phyloP scores from a whole-genome alignment of 2,113 vertebrate species.

The Addax nasomaculatus region DNA sequence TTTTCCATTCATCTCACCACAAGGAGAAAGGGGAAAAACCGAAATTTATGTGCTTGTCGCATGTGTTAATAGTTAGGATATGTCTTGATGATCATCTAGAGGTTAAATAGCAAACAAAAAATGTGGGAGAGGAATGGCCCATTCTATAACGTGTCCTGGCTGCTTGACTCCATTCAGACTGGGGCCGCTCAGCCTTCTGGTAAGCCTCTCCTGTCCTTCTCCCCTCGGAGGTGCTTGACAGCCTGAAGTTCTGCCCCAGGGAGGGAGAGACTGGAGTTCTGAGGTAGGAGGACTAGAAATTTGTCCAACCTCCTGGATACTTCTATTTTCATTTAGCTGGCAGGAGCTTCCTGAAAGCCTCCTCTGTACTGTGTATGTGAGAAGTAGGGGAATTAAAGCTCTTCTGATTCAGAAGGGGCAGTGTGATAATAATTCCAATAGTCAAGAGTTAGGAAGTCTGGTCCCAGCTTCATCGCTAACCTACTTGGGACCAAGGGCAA shows the following conservation, averaged over 20 bases:
- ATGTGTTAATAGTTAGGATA: not conserved
- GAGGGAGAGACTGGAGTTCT: not conserved
- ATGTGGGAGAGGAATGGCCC: not conserved
- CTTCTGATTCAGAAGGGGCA: not conserved
- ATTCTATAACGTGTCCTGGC: not conserved
- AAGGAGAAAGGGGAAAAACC: not conserved
- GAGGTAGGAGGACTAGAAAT: not conserved
- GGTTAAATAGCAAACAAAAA: not conserved
- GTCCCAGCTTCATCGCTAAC: not conserved
- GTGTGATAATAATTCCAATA: not conserved
- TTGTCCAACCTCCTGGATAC: not conserved
- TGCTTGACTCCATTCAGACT: not conserved
- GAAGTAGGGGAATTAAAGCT: not conserved
- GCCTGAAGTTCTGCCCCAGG: not conserved
- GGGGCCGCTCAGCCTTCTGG: not conserved
- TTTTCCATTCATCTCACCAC: not conserved
- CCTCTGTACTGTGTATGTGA: not conserved
- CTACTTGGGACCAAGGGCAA: not conserved
- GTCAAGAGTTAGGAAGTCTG: not conserved
- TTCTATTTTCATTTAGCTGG: not conserved
- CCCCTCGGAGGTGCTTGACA: rapidly evolving
- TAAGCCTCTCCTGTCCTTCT: not conserved
- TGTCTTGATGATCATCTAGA: not conserved
- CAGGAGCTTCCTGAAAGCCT: not conserved
- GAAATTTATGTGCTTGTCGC: not conserved